Evolutionary conservation across 2,888 invertebrate genomes (phyloP), one percentile per base, ranked within the genome.

Genomic region (Lepas anatifera): DNA sequence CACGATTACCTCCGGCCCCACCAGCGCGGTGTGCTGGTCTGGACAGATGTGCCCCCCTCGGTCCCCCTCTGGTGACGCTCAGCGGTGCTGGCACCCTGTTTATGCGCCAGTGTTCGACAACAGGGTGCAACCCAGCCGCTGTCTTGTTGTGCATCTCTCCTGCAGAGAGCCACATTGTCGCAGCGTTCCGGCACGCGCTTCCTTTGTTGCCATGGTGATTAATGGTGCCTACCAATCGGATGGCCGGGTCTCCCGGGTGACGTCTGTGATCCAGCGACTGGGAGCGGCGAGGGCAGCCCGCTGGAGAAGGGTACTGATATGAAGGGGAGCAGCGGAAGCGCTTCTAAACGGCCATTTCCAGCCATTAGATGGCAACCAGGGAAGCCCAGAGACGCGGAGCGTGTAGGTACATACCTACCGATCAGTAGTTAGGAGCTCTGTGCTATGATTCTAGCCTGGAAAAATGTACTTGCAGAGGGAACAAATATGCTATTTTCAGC

Each of bases 171-270:
- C 18, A 32, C 35, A 18, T 58, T 58, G 58, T 32, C 10, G 35
- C 6, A 32, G 58, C 58, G 58, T 58, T 58, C 58, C 58, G 58
- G 58, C 58, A 58, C 58, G 58, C 22, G 58, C 58, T 32, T 35
- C 58, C 35, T 58, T 58, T 58, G 58, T 58, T 58, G 58, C 58
- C 58, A 58, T 58, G 58, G 58, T 58, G 58, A 58, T 58, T 58
- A 58, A 58, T 58, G 58, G 58, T 35, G 58, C 18, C 35, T 32
- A 29, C 58, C 58, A 58, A 58, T 58, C 58, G 58, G 58, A 18
- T 32, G 22, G 22, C 58, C 32, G 58, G 35, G 35, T 35, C 32
- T 58, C 35, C 22, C 35, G 22, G 35, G 27, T 8, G 11, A 8
- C 32, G 58, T 35, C 58, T 35, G 58, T 35, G 58, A 58, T 58